These are phyloP conservation scores for Lepidurus couesii DNA, from an alignment of 1,140 invertebrate species.

Conservation along the genomic window DNA sequence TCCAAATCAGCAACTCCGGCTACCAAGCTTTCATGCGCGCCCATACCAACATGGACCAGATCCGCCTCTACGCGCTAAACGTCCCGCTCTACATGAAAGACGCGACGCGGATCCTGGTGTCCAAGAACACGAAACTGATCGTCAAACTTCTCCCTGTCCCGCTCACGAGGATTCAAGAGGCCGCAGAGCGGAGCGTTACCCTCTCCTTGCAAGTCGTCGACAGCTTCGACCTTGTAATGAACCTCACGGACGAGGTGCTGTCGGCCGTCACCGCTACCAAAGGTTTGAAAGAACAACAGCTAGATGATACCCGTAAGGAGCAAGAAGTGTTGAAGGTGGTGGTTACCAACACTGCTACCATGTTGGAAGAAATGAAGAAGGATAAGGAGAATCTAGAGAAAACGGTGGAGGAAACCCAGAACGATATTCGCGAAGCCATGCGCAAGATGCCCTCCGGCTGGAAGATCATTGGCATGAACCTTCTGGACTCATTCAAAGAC, in stretches of 20 bases:
- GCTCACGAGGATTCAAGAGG: background rate
- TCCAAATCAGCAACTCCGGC: conserved; percentile 30
- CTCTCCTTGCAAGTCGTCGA: conserved; percentile 5
- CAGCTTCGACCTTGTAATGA: conserved; percentile 23
- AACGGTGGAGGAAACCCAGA: background rate
- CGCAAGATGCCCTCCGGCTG: background rate
- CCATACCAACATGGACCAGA: conserved; percentile 29
- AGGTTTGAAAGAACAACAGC: conserved; percentile 1
- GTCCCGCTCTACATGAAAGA: no score
- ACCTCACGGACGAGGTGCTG: conserved; percentile 26
- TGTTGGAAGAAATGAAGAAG: background rate
- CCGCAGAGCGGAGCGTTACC: background rate
- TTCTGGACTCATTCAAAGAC: background rate
- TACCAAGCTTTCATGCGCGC: conserved; percentile 26
- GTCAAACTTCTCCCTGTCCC: background rate
- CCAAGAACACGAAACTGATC: conserved; percentile 20
- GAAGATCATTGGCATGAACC: background rate
- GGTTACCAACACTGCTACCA: background rate
- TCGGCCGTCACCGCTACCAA: conserved; percentile 16
- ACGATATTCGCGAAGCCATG: background rate
- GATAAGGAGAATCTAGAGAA: background rate
- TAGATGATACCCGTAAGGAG: background rate
- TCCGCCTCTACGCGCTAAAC: conserved; percentile 19
- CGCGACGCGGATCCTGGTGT: background rate
- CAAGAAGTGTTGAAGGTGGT: conserved; percentile 6